Percentiles rank a stretch among this genome's conserved stretches.
phyloP scores from a whole-genome alignment of 2,888 invertebrate species.

The Spicauda simplicius region DNA sequence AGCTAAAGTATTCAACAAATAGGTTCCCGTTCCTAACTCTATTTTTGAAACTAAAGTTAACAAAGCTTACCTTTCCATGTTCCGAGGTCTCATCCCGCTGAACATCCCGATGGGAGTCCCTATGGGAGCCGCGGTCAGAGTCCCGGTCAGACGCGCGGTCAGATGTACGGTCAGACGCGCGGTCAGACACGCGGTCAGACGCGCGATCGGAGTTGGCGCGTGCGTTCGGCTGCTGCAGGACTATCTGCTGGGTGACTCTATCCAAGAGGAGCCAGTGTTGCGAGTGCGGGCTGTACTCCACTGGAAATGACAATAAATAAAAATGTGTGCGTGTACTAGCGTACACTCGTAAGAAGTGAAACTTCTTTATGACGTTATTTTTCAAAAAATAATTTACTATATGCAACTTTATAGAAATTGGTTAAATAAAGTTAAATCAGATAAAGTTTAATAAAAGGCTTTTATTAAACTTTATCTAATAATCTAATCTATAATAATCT shows the following conservation, averaged over 20 bases:
- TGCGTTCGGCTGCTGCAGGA: slow-evolving; percentile 88
- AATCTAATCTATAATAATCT: too few species aligned
- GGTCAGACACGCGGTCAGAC: slow-evolving; percentile 58
- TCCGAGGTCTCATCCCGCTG: slow-evolving; percentile 20
- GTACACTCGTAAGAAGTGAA: too few species aligned
- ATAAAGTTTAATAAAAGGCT: too few species aligned
- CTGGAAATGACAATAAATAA: slow-evolving; percentile 63
- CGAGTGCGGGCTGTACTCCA: slow-evolving; percentile 93
- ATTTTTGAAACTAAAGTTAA: too few species aligned
- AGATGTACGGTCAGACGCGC: slow-evolving; percentile 8
- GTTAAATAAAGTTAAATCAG: too few species aligned
- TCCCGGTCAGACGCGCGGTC: slow-evolving; percentile 44
- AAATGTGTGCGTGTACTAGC: too few species aligned
- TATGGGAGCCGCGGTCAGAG: slow-evolving; percentile 10
- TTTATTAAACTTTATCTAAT: too few species aligned
- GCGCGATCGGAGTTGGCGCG: slow-evolving; percentile 70
- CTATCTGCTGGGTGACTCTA: slow-evolving; percentile 96
- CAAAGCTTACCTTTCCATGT: slow-evolving; percentile 59
- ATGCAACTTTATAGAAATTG: too few species aligned
- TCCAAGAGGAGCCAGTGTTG: slow-evolving; percentile 98
- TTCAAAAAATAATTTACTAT: too few species aligned
- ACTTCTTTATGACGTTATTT: too few species aligned
- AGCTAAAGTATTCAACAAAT: too few species aligned
- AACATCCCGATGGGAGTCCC: slow-evolving; percentile 1
- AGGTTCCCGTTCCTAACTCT: too few species aligned